Conservation (phyloP, 2,113 vertebrate species). For the Odontesthes bonariensis region DNA sequence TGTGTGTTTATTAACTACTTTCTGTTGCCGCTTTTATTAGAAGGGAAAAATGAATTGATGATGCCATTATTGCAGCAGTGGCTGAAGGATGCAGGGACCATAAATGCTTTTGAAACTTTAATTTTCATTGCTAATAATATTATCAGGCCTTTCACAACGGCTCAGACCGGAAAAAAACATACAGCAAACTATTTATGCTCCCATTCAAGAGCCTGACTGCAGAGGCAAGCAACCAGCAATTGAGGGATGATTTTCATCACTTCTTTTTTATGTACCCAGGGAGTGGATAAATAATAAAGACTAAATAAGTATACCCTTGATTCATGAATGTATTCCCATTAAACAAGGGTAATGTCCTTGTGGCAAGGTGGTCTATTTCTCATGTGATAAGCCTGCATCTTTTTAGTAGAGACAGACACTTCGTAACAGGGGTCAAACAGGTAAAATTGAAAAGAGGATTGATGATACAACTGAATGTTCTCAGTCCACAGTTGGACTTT, state of each 20-base stretch:
- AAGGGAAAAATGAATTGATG: conserved; percentile 47
- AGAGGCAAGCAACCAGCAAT: conserved; percentile 8
- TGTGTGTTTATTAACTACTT: conserved; percentile 28
- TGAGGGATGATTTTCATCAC: conserved; percentile 16
- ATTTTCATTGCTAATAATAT: conserved; percentile 37
- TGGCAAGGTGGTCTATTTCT: conserved; percentile 20
- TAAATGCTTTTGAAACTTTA: conserved; percentile 46
- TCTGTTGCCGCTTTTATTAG: conserved; percentile 51
- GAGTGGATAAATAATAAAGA: conserved; percentile 24
- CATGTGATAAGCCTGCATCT: background rate
- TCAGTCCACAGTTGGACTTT: background rate
- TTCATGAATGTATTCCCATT: conserved; percentile 30
- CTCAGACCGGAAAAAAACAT: conserved; percentile 27
- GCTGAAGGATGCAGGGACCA: conserved; percentile 38
- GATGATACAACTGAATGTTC: background rate
- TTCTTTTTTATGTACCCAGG: conserved; percentile 21
- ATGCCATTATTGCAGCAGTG: conserved; percentile 35
- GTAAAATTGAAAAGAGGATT: background rate
- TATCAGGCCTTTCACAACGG: conserved; percentile 15
- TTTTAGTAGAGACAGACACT: background rate
- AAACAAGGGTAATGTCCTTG: conserved; percentile 30
- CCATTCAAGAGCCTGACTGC: conserved; percentile 12
- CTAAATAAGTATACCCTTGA: conserved; percentile 9
- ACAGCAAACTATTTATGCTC: conserved; percentile 1
- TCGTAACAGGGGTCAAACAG: background rate